Base-by-base conservation (phyloP, 2,797 vertebrate species). In the Philypnodon macrostomus region DNA sequence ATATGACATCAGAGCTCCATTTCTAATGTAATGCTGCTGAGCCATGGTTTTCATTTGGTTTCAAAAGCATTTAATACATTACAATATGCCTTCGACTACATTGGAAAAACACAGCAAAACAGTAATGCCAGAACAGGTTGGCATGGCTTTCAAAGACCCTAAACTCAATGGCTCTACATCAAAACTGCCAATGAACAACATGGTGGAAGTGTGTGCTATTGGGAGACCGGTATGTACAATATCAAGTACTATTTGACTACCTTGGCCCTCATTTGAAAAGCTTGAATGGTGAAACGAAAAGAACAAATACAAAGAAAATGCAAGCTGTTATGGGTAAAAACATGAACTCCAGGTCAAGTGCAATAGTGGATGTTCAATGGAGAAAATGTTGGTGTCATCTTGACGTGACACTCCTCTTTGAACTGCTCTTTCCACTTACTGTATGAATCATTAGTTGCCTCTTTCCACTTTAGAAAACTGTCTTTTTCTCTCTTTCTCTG, bases 351-450 rank as follows among this genome's bases (percentile, higher is more conserved):
- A 56, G 41, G 41, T 47, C 13, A 75, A 55, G 70, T 79, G 79
- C 58, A 81, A 76, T 73, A 83, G 61, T n/a, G n/a, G n/a, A n/a
- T n/a, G n/a, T 42, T 52, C 40, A 53, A 32, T 34, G 47, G 57
- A 60, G 36, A 6, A 55, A 68, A 65, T 27, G 47, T 63, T 26
- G 5, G 62, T 73, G 58, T 70, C 29, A 4, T 44, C 58, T 47
- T 77, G 66, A 30, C 30, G 67, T 47, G 64, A 79, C 72, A 63
- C 67, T 57, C n/a, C n/a, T n/a, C n/a, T n/a, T 70, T 70, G 59
- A 69, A 79, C 62, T 76, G 77, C 75, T 80, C 41, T 82, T 81
- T 84, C 64, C 69, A 68, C 73, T 76, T 40, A 34, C 58, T 60
- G 56, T 75, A 47, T 51, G 63, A 74, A 62, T 73, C 63, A 76